Base-by-base conservation (phyloP, 2,113 vertebrate genomes). In the Nesoenas mayeri region DNA sequence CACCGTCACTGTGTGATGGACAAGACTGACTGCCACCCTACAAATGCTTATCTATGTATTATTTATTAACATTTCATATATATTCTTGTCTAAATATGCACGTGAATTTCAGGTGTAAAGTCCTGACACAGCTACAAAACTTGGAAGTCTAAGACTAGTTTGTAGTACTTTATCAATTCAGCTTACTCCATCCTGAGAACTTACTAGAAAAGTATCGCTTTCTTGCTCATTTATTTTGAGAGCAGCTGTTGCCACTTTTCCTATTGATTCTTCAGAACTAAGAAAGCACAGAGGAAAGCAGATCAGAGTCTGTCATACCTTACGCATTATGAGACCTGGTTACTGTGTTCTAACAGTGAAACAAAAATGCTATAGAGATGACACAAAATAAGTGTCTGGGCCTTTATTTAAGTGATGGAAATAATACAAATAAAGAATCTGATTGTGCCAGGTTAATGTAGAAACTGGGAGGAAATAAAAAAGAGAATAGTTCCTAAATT, bases 1-100 rank as follows among this genome's bases (percentile, higher is more conserved):
- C 36, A 51, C 9, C 18, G 16, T 8, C 8, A 8, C 5, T 1
- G 0, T 3, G 11, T 1, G 2, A 83, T 56, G 42, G 36, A 36
- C 50, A 34, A 31, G 56, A 48, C 36, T 2, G 17, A 83, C 58
- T 17, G 12, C 32, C 56, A 44, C 54, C 14, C 21, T 40, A 44
- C 29, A 77, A 73, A 38, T 53, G 48, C 26, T 26, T 67, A 48
- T 32, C 32, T 47, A 31, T 12, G 40, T 26, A 10, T 42, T 62
- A 54, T 31, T 66, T 47, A 47, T 47, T 47, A 47, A 47, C 31
- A 60, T 50, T 67, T 64, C 62, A 64, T 15, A 15, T 3, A 25
- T 18, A 22, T 69, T 67, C 42, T 47, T 88, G 58, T 50, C n/a
- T 50, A 54, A 65, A 60, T 15, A 20, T 2, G 11, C 32, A 58